Conservation (phyloP, 2,113 vertebrate species). For the Daphoenositta chrysoptera region DNA sequence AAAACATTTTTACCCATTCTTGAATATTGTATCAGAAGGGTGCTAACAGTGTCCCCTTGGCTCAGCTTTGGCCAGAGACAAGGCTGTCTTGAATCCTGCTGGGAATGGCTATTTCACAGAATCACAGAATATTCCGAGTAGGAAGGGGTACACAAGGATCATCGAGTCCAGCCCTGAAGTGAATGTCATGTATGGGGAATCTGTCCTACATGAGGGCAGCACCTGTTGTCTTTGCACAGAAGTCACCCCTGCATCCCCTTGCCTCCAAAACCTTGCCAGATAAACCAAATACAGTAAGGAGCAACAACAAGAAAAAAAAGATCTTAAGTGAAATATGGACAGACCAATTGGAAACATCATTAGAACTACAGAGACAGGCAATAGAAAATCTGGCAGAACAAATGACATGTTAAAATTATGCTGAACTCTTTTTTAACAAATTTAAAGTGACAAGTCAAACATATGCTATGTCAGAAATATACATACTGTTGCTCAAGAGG, state of each 20-base stretch:
- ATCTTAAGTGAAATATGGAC: not conserved
- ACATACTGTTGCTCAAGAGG: not conserved
- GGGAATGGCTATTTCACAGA: not conserved
- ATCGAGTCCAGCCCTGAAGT: not conserved
- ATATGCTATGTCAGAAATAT: slow-evolving; percentile 13
- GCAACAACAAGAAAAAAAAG: not conserved
- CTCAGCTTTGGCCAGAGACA: not conserved
- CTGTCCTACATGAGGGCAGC: not conserved
- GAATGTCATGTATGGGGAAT: not conserved
- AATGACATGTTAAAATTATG: not conserved
- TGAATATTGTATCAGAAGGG: not conserved
- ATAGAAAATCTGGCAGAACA: not conserved
- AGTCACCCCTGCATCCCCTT: not conserved
- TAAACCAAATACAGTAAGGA: not conserved
- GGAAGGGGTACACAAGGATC: not conserved
- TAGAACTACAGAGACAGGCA: not conserved
- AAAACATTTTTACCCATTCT: not conserved
- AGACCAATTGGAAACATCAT: not conserved
- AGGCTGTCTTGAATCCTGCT: not conserved
- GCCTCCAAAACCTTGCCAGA: not conserved
- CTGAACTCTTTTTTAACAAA: not conserved
- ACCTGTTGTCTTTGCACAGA: not conserved
- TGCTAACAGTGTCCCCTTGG: fast-evolving
- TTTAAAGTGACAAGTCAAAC: not conserved
- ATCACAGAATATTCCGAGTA: not conserved